Conservation (phyloP, 2,797 vertebrate genomes). For the Apogon talboti region DNA sequence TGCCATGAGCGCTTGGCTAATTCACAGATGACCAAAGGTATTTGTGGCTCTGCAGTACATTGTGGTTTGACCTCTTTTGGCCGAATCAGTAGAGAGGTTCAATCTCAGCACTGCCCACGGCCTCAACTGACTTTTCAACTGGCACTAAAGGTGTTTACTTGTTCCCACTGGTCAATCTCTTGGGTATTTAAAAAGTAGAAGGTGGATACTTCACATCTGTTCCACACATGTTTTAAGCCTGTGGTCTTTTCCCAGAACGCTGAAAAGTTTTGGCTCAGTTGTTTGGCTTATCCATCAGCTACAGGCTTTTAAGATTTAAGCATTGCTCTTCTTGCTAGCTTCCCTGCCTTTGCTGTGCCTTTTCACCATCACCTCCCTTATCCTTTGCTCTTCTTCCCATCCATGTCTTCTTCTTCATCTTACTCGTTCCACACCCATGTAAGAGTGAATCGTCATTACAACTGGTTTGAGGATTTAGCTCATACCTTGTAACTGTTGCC, state of each 20-base stretch:
- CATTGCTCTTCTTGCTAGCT: constrained; percentile 2
- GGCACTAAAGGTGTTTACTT: constrained; percentile 39
- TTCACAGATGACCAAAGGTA: constrained; percentile 12
- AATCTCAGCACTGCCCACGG: neutral
- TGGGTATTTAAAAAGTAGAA: constrained; percentile 26
- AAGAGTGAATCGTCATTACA: constrained; percentile 23
- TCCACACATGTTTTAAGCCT: constrained; percentile 39
- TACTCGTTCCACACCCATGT: constrained; percentile 5
- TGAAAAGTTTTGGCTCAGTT: constrained; percentile 29
- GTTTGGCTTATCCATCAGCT: constrained; percentile 45
- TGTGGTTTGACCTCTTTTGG: neutral
- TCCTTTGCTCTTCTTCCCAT: neutral
- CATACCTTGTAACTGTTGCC: constrained; percentile 42
- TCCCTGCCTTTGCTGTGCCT: neutral
- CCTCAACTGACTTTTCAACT: constrained; percentile 17
- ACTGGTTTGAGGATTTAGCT: constrained; percentile 43
- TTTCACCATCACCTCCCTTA: constrained; percentile 12
- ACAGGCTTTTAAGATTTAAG: constrained; percentile 46
- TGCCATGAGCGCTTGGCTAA: constrained; percentile 1
- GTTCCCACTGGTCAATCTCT: constrained; percentile 32
- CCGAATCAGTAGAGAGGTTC: constrained; percentile 9
- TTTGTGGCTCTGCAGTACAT: constrained; percentile 1
- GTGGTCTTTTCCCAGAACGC: constrained; percentile 44
- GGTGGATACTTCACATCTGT: constrained; percentile 55
- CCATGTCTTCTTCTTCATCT: neutral